Evolutionary conservation across 2,113 vertebrate species (phyloP).

Genomic region (Petaurus breviceps): DNA sequence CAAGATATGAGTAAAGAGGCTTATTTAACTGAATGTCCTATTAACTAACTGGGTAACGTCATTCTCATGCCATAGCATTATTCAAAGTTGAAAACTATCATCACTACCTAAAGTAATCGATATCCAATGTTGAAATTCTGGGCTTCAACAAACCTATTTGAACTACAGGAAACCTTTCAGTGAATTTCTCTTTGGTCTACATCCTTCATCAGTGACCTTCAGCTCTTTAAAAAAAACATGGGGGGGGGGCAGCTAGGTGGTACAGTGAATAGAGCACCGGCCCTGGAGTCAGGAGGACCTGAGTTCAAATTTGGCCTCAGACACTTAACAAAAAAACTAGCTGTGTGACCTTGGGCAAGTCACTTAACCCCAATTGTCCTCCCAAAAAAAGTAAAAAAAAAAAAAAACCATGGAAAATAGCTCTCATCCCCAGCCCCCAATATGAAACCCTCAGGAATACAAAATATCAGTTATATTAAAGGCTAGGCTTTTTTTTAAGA

Average conservation of each 20-base stretch:
- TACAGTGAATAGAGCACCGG: too few species aligned
- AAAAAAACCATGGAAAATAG: background rate
- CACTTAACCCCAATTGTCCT: too few species aligned
- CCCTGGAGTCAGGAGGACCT: too few species aligned
- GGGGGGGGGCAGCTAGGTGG: too few species aligned
- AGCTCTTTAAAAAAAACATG: background rate
- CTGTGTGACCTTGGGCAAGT: too few species aligned
- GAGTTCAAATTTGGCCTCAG: too few species aligned
- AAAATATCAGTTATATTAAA: background rate
- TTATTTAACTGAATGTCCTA: background rate
- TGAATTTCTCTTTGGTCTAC: background rate
- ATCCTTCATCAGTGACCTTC: background rate
- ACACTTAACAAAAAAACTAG: too few species aligned
- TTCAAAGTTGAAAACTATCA: background rate
- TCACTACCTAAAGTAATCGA: background rate
- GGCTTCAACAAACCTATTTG: background rate
- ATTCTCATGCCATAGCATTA: background rate
- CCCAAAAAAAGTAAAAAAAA: background rate
- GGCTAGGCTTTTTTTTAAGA: background rate
- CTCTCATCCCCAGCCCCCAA: background rate
- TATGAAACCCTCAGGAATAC: background rate
- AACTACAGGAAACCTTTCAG: background rate
- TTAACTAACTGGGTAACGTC: background rate
- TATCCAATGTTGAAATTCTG: background rate
- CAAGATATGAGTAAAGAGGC: background rate